A percentile compares a stretch with the other conserved stretches of the same genome.
Conservation (phyloP, 1,140 invertebrate species). For the Gonatopus flavifemur region DNA sequence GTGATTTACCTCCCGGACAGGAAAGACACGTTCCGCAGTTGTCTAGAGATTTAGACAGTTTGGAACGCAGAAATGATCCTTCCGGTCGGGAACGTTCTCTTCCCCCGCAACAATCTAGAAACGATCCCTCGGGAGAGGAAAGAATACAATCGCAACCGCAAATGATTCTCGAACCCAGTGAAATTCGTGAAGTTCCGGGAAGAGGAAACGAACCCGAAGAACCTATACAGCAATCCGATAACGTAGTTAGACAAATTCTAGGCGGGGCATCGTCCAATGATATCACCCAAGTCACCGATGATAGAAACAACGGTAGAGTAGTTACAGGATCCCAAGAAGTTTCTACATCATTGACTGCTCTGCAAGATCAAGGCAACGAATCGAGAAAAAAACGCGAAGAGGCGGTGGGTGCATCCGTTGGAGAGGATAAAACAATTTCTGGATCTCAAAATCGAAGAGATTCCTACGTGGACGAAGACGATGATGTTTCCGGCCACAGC, state of each 20-base stretch:
- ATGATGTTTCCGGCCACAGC: slow-evolving; percentile 50
- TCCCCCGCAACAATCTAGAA: slow-evolving; percentile 45
- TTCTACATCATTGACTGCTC: slow-evolving; percentile 23
- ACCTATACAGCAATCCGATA: slow-evolving; percentile 29
- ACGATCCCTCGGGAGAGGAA: slow-evolving; percentile 54
- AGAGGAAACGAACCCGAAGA: slow-evolving; percentile 45
- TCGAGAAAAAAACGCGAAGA: slow-evolving; percentile 49
- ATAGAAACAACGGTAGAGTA: slow-evolving; percentile 42
- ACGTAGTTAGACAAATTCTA: slow-evolving; percentile 45
- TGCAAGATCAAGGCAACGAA: slow-evolving; percentile 41
- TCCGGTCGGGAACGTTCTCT: slow-evolving; percentile 48
- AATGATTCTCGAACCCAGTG: slow-evolving; percentile 34
- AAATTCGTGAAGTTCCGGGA: slow-evolving; percentile 47
- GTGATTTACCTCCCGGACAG: slow-evolving; percentile 51
- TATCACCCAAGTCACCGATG: slow-evolving; percentile 28
- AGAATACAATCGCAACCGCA: slow-evolving; percentile 28
- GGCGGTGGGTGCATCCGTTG: slow-evolving; percentile 50
- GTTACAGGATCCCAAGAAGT: slow-evolving; percentile 52
- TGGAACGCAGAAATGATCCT: slow-evolving; percentile 52
- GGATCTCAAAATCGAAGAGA: slow-evolving; percentile 43
- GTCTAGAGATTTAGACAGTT: slow-evolving; percentile 31
- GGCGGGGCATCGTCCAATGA: slow-evolving; percentile 50
- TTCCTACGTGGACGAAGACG: slow-evolving; percentile 51
- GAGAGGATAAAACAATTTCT: slow-evolving; percentile 38
- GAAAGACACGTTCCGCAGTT: slow-evolving; percentile 36